Conservation (phyloP, 2,113 vertebrate genomes). For the Megaleporinus macrocephalus region DNA sequence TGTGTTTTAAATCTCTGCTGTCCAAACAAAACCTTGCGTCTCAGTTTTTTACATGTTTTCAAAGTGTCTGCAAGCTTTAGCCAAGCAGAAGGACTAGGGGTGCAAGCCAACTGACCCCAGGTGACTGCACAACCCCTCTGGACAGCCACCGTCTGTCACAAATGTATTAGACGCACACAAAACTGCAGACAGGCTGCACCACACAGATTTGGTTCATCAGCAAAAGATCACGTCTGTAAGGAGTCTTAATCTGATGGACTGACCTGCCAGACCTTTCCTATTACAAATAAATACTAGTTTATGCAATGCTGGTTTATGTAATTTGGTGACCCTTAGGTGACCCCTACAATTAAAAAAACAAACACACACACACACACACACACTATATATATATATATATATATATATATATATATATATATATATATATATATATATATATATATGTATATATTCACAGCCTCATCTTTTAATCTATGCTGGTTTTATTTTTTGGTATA, state of each 20-base stretch:
- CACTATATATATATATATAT: too few relatives aligned
- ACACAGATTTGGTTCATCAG: slow-evolving; percentile 18
- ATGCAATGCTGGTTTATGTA: slow-evolving; percentile 57
- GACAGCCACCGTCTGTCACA: slow-evolving; percentile 27
- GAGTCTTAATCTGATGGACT: slow-evolving; percentile 51
- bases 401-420: too few relatives aligned
- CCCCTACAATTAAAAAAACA: slow-evolving; percentile 11
- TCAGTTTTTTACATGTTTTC: too few relatives aligned
- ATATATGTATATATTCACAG: too few relatives aligned
- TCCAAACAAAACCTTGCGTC: too few relatives aligned
- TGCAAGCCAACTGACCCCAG: background rate
- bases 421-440: too few relatives aligned
- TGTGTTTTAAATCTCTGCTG: too few relatives aligned
- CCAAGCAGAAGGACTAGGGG: background rate
- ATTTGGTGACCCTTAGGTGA: slow-evolving; percentile 49
- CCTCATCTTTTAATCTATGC: background rate
- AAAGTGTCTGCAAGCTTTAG: background rate
- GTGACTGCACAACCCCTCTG: background rate
- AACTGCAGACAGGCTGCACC: slow-evolving; percentile 24
- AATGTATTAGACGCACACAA: slow-evolving; percentile 24
- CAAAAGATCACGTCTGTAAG: slow-evolving; percentile 37
- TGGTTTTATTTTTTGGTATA: background rate
- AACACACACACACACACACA: too few relatives aligned
- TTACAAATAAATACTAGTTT: slow-evolving; percentile 37
- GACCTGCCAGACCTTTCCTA: slow-evolving; percentile 11